These are phyloP conservation scores for Zygothrica quintamaculata DNA, from an alignment of 2,888 invertebrate genomes.

Conservation along the genomic window DNA sequence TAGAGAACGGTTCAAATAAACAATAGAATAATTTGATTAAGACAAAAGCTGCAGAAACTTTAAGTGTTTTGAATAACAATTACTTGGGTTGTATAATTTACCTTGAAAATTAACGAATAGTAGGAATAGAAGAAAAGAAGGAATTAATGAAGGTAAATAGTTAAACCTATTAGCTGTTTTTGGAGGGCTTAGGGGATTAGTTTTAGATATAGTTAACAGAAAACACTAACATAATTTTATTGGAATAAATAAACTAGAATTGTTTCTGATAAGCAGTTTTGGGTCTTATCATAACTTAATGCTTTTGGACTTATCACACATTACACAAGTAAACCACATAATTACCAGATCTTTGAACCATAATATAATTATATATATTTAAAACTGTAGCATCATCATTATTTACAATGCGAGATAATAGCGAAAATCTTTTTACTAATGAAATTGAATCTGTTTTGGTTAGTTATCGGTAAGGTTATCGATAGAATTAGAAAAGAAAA, in stretches of 20 bases:
- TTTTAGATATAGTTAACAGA: no score
- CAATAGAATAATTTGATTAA: neutral
- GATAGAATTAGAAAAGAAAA: no score
- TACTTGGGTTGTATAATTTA: no score
- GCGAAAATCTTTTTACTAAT: no score
- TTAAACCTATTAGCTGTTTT: slow-evolving; percentile 17
- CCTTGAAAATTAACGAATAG: slow-evolving; percentile 16
- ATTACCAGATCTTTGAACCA: slow-evolving; percentile 4
- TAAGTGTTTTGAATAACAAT: slow-evolving; percentile 6
- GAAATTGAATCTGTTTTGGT: no score
- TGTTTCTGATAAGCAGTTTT: slow-evolving; percentile 28
- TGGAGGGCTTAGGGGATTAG: no score
- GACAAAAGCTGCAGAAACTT: neutral
- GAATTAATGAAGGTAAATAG: neutral
- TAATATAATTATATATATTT: no score
- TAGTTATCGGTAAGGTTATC: no score
- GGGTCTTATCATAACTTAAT: slow-evolving; percentile 29
- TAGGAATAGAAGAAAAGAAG: no score
- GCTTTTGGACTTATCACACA: slow-evolving; percentile 37
- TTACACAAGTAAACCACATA: slow-evolving; percentile 9
- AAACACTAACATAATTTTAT: slow-evolving; percentile 7
- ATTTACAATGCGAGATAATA: no score
- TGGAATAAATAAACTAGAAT: slow-evolving; percentile 1
- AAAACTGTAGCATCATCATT: no score
- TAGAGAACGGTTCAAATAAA: slow-evolving; percentile 1